A percentile compares a stretch with the other conserved stretches of the same genome.
Evolutionary conservation across 2,113 vertebrate genomes (phyloP).

Genomic region (Verasper variegatus): DNA sequence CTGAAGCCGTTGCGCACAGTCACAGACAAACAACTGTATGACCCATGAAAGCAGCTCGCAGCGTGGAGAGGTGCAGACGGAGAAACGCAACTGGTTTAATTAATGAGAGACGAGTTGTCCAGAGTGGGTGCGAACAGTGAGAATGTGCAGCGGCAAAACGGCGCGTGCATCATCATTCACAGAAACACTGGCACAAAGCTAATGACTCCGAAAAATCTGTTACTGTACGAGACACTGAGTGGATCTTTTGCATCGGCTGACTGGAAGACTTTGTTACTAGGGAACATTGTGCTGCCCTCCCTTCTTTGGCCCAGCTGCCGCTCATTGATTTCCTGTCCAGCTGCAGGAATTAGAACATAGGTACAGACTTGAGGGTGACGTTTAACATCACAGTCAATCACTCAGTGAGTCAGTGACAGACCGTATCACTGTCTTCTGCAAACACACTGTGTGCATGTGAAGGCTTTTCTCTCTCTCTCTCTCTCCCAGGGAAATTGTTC

Average conservation of each 20-base stretch:
- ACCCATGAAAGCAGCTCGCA: conserved; percentile 28
- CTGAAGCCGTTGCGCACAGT: conserved; percentile 5
- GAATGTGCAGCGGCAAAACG: conserved; percentile 29
- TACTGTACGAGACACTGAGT: background rate
- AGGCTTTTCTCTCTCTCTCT: conserved; percentile 6
- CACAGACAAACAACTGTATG: conserved; percentile 31
- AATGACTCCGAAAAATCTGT: conserved; percentile 26
- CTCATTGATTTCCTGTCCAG: conserved; percentile 72
- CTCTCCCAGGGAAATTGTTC: conserved; percentile 5
- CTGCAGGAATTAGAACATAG: conserved; percentile 64
- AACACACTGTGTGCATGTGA: background rate
- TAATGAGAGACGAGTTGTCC: conserved; percentile 29
- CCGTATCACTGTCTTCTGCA: conserved; percentile 31
- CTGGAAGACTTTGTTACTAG: conserved; percentile 27
- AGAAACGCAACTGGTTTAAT: conserved; percentile 13
- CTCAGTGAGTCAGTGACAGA: conserved; percentile 26
- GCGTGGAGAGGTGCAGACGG: conserved; percentile 11
- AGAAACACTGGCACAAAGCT: conserved; percentile 21
- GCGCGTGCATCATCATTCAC: conserved; percentile 18
- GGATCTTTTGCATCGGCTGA: background rate
- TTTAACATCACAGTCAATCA: conserved; percentile 50
- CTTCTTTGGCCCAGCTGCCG: background rate
- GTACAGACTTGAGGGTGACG: conserved; percentile 49
- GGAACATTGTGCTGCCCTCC: conserved; percentile 23
- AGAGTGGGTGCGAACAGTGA: conserved; percentile 38